These are phyloP conservation scores for Lutjanus campechanus DNA, from an alignment of 2,797 vertebrate species.

Conservation along the genomic window DNA sequence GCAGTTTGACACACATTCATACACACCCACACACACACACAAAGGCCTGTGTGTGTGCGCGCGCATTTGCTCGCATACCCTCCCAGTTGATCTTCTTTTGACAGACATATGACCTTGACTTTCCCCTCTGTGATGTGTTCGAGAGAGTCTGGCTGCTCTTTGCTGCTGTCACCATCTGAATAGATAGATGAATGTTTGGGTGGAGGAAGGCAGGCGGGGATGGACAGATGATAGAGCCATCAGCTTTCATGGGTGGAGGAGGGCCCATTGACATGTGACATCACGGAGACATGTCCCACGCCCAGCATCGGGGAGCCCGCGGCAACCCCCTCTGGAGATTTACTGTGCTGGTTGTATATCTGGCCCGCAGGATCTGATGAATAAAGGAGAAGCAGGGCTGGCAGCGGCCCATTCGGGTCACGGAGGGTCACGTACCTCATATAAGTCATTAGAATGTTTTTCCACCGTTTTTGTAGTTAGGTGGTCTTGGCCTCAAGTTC, in stretches of 20 bases:
- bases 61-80: constrained; percentile 32
- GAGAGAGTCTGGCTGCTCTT: constrained; percentile 63
- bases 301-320: neutral
- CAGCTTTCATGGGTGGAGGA: constrained; percentile 69
- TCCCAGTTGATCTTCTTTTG: constrained; percentile 61
- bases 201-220: constrained; percentile 60
- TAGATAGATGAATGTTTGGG: constrained; percentile 77
- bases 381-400: constrained; percentile 12
- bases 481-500: constrained; percentile 66
- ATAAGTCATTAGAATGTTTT: constrained; percentile 38
- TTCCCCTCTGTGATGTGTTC: constrained; percentile 70
- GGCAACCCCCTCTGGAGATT: constrained; percentile 32
- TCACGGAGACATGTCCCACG: constrained; percentile 57
- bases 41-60: neutral
- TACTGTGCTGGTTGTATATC: constrained; percentile 46
- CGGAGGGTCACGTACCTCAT: constrained; percentile 14
- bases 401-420: constrained; percentile 17
- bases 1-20: constrained; percentile 49
- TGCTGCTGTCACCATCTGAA: constrained; percentile 75
- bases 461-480: constrained; percentile 51
- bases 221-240: constrained; percentile 81
- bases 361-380: constrained; percentile 13
- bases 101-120: constrained; percentile 79
- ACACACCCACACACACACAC: constrained; percentile 10
- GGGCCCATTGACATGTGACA: constrained; percentile 68